Conservation (phyloP, 2,113 vertebrate genomes). For the Zingel zingel region DNA sequence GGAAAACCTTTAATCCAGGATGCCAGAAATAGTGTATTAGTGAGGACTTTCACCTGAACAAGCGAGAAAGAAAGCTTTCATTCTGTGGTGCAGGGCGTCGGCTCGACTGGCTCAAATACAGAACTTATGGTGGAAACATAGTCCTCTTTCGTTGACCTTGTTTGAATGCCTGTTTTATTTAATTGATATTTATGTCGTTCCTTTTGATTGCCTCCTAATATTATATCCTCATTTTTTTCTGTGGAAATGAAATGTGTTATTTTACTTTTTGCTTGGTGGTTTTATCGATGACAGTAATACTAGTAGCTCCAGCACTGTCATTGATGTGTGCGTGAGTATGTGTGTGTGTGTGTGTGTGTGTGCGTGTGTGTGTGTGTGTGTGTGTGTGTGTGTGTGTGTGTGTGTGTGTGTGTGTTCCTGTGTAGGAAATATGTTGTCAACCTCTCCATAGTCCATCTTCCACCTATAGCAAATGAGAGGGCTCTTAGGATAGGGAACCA, state of each 20-base stretch:
- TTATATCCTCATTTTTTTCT: neutral
- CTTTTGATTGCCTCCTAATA: neutral
- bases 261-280: neutral
- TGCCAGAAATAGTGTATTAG: constrained; percentile 28
- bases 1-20: constrained; percentile 50
- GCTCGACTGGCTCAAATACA: constrained; percentile 7
- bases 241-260: neutral
- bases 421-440: constrained; percentile 36
- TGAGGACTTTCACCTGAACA: constrained; percentile 60
- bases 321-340: neutral
- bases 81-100: constrained; percentile 50
- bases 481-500: neutral
- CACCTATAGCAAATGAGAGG: constrained; percentile 14
- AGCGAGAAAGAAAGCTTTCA: constrained; percentile 50
- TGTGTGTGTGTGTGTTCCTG: neutral
- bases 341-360: neutral
- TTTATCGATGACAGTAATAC: neutral
- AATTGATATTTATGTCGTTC: constrained; percentile 5
- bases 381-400: neutral
- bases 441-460: constrained; percentile 12
- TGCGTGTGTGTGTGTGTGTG: neutral
- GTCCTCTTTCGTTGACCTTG: neutral
- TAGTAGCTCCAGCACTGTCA: neutral
- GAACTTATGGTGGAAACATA: constrained; percentile 31
- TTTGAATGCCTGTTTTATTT: neutral